These are phyloP conservation scores for Todiramphus saurophagus DNA, from an alignment of 2,113 vertebrate species.

Conservation along the genomic window DNA sequence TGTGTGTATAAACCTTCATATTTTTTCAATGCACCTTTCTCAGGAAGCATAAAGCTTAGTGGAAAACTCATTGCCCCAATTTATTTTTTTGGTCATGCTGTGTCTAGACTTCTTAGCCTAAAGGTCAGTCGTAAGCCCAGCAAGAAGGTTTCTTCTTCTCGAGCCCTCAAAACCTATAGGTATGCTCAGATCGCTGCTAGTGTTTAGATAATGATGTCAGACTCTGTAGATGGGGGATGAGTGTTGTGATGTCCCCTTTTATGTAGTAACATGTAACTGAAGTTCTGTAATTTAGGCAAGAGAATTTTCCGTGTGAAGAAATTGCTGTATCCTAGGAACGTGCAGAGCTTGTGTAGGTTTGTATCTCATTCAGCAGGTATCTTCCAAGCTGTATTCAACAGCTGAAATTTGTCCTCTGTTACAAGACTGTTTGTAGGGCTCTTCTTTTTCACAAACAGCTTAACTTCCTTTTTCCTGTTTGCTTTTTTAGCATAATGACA, in stretches of 20 bases:
- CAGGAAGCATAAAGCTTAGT: background rate
- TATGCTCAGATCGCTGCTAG: background rate
- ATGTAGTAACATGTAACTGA: background rate
- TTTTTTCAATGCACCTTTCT: background rate
- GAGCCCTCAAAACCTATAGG: background rate
- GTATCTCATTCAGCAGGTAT: background rate
- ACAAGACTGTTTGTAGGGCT: background rate
- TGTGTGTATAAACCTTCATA: background rate
- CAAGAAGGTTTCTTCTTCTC: background rate
- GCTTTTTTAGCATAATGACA: background rate
- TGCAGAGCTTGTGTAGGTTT: background rate
- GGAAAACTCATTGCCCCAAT: background rate
- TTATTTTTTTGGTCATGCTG: background rate
- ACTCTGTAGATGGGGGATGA: background rate
- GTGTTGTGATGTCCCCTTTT: background rate
- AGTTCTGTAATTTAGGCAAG: background rate
- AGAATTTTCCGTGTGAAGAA: background rate
- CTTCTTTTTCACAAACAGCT: background rate
- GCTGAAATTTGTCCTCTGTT: background rate
- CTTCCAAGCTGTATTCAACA: background rate
- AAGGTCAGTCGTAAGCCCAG: background rate
- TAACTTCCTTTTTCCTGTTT: background rate
- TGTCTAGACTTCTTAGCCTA: background rate
- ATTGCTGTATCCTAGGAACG: background rate
- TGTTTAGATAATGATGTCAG: rapidly evolving